Conservation (phyloP, 2,888 invertebrate genomes). For the Fragum fragum region DNA sequence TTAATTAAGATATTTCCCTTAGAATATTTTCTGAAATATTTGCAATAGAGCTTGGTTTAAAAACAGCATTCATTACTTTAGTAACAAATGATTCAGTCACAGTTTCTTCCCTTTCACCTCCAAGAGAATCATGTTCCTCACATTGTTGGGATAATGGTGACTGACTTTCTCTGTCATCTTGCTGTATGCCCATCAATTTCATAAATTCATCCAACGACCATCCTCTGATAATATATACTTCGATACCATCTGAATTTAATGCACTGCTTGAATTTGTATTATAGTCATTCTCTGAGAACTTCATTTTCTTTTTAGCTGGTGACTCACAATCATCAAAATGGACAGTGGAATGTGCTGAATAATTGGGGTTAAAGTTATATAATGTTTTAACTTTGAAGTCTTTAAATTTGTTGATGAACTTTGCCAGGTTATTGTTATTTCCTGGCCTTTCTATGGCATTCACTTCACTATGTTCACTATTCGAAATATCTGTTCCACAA, state of each 20-base stretch:
- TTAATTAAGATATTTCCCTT: background rate
- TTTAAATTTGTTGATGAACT: slow-evolving; percentile 3
- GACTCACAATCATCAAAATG: background rate
- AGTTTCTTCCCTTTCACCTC: background rate
- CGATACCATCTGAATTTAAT: background rate
- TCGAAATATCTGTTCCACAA: no score
- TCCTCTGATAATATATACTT: background rate
- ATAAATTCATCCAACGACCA: background rate
- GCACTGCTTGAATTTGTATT: background rate
- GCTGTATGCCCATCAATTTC: background rate
- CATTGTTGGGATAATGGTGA: background rate
- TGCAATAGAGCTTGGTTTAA: slow-evolving; percentile 46
- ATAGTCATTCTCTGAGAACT: background rate
- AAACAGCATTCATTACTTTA: slow-evolving; percentile 45
- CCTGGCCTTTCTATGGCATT: background rate
- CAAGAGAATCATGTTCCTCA: background rate
- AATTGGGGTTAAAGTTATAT: background rate
- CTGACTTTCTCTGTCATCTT: background rate
- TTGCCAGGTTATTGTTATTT: background rate
- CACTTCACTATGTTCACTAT: background rate
- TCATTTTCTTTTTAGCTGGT: slow-evolving; percentile 1
- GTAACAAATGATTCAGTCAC: background rate
- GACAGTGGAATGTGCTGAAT: background rate
- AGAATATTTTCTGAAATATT: slow-evolving; percentile 28
- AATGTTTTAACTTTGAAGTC: background rate